Evolutionary conservation across 2,888 invertebrate genomes (phyloP).

Genomic region (Pyralis farinalis): DNA sequence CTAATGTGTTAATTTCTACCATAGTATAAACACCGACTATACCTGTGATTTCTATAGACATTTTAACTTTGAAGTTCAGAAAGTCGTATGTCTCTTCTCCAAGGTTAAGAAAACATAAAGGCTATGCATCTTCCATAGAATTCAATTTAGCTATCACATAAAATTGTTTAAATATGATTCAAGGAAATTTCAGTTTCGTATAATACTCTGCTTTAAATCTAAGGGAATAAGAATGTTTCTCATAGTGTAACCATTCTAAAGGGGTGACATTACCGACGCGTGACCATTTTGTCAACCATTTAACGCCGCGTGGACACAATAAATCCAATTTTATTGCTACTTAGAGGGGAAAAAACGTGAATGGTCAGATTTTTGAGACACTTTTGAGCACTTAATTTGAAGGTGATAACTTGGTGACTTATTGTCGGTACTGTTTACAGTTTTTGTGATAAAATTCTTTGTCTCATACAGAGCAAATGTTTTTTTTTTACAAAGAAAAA

Average conservation of each 20-base stretch:
- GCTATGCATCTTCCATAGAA: too few relatives aligned
- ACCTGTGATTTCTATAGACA: too few relatives aligned
- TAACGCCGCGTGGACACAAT: slow-evolving; percentile 59
- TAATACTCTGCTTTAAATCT: too few relatives aligned
- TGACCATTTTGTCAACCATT: slow-evolving; percentile 42
- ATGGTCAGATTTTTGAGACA: slow-evolving; percentile 37
- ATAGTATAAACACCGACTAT: too few relatives aligned
- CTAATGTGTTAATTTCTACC: slow-evolving; percentile 44
- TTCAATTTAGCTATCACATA: too few relatives aligned
- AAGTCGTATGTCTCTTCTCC: slow-evolving; percentile 14
- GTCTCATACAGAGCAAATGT: too few relatives aligned
- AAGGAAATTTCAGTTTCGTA: too few relatives aligned
- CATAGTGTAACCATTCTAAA: slow-evolving; percentile 11
- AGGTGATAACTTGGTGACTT: slow-evolving; percentile 25
- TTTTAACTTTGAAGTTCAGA: too few relatives aligned
- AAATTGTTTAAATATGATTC: too few relatives aligned
- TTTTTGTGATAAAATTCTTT: not conserved
- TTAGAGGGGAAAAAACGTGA: slow-evolving; percentile 27
- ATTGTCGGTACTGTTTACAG: slow-evolving; percentile 13
- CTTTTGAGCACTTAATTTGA: slow-evolving; percentile 28
- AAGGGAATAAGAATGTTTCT: not conserved
- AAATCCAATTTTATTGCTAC: slow-evolving; percentile 69
- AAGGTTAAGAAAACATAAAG: too few relatives aligned
- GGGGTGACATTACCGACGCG: slow-evolving; percentile 26
- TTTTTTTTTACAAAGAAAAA: too few relatives aligned